These are phyloP conservation scores for Agelaius tricolor DNA, from an alignment of 2,113 vertebrate species.

Conservation along the genomic window DNA sequence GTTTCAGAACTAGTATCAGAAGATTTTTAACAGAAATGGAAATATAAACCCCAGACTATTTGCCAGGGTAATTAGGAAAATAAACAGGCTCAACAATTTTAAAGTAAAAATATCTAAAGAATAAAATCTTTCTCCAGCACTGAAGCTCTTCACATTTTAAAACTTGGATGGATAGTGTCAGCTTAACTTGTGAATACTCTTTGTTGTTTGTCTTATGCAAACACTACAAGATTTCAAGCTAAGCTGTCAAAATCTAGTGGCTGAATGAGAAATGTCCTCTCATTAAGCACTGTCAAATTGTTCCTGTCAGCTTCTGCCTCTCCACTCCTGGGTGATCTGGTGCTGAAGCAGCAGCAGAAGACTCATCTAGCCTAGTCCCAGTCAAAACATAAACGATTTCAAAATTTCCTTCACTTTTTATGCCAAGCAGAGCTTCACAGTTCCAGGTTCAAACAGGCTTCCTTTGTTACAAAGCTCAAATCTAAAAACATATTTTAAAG, in stretches of 20 bases:
- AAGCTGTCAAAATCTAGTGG: background rate
- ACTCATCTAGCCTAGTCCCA: background rate
- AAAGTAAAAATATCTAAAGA: background rate
- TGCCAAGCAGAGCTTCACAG: background rate
- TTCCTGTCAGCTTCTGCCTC: background rate
- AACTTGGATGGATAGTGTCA: background rate
- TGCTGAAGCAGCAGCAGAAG: background rate
- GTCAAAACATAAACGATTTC: background rate
- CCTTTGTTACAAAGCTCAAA: background rate
- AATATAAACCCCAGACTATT: background rate
- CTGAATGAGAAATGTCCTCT: background rate
- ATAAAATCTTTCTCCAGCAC: background rate
- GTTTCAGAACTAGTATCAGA: background rate
- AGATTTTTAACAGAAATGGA: background rate
- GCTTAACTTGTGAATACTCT: background rate
- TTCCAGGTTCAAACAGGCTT: background rate
- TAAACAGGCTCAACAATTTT: background rate
- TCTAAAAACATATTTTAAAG: background rate
- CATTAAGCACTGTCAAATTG: background rate
- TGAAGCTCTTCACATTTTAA: background rate
- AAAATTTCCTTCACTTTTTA: background rate
- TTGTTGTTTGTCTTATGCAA: background rate
- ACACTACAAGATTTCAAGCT: background rate
- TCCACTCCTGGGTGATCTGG: background rate
- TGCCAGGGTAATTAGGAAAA: background rate